Evolutionary conservation across 2,797 vertebrate genomes (phyloP), one percentile per base, ranked within the genome.

Genomic region (Eupleurogrammus muticus): DNA sequence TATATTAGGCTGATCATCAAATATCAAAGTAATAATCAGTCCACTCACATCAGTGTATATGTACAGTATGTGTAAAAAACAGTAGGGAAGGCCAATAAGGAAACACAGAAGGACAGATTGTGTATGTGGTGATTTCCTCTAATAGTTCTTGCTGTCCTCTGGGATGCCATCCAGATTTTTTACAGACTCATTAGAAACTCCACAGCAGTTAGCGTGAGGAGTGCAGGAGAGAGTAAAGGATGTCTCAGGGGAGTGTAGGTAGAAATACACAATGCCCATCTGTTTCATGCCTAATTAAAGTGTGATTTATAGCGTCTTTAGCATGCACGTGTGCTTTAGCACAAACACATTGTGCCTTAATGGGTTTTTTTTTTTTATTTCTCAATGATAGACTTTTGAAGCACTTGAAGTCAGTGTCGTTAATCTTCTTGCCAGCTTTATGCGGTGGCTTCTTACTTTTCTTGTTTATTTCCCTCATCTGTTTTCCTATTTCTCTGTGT

Each of bases 191-290:
- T 81, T 79, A 75, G 69, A 85, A 79, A 65, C 21, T 40, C 23
- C 21, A 21, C 28, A 8, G 53, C 51, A 47, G 23, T 75, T 69
- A 58, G 73, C 80, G 57, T 51, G 35, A 35, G 58, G 1, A 5
- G 21, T 59, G 56, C 44, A 60, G 50, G 19, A 9, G 40, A 23
- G 36, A 14, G 19, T 38, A 35, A 23, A 5, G 0, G 64, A 35
- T 42, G 21, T 77, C 76, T 75, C 81, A n/a, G 28, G 68, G 70
- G 68, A 71, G 44, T 50, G 40, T 21, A 64, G 58, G 44, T 54
- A 66, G 36, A 82, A 79, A 70, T 55, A 46, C 75, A 63, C 70
- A 75, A 50, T 23, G 58, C 66, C 78, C 44, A 66, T 78, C 73
- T 59, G 50, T 73, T 70, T 66, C 61, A 71, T 11, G 24, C 28